A percentile compares a stretch with the other conserved stretches of the same genome.
Evolutionary conservation across 2,888 invertebrate genomes (phyloP).

Genomic region (Eilema caniola): DNA sequence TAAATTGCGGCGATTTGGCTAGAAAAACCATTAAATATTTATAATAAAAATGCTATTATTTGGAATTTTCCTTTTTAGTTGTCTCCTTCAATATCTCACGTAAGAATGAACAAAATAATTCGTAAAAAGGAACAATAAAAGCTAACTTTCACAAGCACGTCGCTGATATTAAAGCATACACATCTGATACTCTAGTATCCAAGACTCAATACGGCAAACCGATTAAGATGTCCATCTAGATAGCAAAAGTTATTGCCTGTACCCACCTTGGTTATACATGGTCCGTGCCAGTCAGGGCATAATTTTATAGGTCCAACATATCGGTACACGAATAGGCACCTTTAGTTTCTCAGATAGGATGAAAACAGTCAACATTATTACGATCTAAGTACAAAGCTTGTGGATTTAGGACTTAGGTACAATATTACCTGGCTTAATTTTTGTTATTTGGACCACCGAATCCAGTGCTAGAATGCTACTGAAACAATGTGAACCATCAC

Average conservation of each 20-base stretch:
- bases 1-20: too few species aligned
- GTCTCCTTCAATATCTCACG: background rate
- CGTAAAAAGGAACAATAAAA: background rate
- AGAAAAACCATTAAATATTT: too few species aligned
- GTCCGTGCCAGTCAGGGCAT: background rate
- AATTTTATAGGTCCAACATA: slow-evolving; percentile 1
- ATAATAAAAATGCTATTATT: too few species aligned
- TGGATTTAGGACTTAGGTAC: background rate
- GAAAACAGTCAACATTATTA: background rate
- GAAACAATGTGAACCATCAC: too few species aligned
- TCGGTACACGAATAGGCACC: background rate
- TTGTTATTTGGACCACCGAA: too few species aligned
- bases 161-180: background rate
- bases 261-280: slow-evolving; percentile 1
- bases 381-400: background rate
- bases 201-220: slow-evolving; percentile 46
- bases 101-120: background rate
- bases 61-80: too few species aligned
- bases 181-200: slow-evolving; percentile 2
- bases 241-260: slow-evolving; percentile 37
- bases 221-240: slow-evolving; percentile 70
- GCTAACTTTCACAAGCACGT: background rate
- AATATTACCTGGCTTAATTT: too few species aligned
- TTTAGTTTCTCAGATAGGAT: slow-evolving; percentile 3
- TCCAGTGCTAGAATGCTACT: too few species aligned